Evolutionary conservation across 2,888 invertebrate genomes (phyloP).

Genomic region (Epinotia ramella): DNA sequence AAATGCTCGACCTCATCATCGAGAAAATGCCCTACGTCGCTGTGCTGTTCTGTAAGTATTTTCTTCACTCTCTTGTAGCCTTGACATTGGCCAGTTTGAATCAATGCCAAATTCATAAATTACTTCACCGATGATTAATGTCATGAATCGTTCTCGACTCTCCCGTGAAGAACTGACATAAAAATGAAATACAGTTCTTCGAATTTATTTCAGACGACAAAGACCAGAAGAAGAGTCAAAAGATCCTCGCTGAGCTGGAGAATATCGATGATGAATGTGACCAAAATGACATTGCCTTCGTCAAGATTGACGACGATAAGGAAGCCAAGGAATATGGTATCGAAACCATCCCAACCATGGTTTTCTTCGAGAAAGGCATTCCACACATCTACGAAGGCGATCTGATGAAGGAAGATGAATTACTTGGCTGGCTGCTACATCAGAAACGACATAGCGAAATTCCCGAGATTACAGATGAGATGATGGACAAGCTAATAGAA

Average conservation of each 20-base stretch:
- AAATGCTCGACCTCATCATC: conserved; percentile 96
- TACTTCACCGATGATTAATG: conserved; percentile 53
- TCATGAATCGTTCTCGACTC: conserved; percentile 56
- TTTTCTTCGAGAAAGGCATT: conserved; percentile 90
- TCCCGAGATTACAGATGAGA: conserved; percentile 96
- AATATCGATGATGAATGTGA: conserved; percentile 98
- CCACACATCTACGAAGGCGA: conserved; percentile 93
- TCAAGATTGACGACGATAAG: conserved; percentile 94
- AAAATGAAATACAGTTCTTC: conserved; percentile 82
- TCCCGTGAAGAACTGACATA: conserved; percentile 78
- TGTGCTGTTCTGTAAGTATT: conserved; percentile 94
- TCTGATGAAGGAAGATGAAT: conserved; percentile 94
- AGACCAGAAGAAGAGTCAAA: conserved; percentile 95
- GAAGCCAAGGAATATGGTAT: conserved; percentile 96
- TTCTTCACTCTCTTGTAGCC: conserved; percentile 48
- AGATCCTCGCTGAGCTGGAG: conserved; percentile 92
- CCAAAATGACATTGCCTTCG: conserved; percentile 95
- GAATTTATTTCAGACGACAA: conserved; percentile 90
- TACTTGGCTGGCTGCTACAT: conserved; percentile 95
- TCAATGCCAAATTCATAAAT: conserved; percentile 65
- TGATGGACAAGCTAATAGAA: conserved; percentile 96
- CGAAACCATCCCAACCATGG: conserved; percentile 92
- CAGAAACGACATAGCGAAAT: conserved; percentile 96
- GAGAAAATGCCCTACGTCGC: conserved; percentile 95
- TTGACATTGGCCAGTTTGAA: conserved; percentile 66